Base-by-base conservation (phyloP, 1,140 invertebrate species). In the Heliothis subflexa region DNA sequence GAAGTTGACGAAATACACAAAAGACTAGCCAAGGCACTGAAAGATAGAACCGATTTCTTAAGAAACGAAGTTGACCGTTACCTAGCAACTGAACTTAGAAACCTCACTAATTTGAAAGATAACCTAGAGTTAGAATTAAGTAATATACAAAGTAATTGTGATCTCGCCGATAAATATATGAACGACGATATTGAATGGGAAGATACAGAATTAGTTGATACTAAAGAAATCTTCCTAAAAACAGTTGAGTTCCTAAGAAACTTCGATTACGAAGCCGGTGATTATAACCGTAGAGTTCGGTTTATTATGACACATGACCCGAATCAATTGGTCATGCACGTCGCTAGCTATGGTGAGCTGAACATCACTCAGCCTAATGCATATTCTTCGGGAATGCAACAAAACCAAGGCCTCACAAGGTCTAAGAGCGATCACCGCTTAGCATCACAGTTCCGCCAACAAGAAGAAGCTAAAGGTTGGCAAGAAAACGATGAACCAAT, bases 151-250 rank as follows among this genome's bases (percentile, higher is more conserved):
- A 98, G 98, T 88, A 99, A 99, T 93, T 99, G 98, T 95, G 98
- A 99, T 92, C 95, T 99, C 79, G 98, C 98, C n/a, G 99, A 99
- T 94, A 98, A 98, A 93, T 97, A 98, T 94, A 97, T 99, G 96
- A 97, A 97, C 88, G 97, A 98, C 85, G 97, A 97, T 81, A 96
- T 97, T 16, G 96, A 97, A 78, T 98, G 97, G 97, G 97, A 98
- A 84, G 97, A 99, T 88, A 96, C 96, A 73, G 98, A 98, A 90
- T 95, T 98, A 45, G 97, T 99, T 95, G 98, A 99, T 88, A 97
- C 98, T 59, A 99, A 99, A 95, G 98, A 99, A 92, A 98, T 99
- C 75, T 99, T 99, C 94, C 94, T 99, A 1, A 98, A 98, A 93
- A 99, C 98, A 3, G 97, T 98, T 49, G 98, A 99, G 87, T 99